Evolutionary conservation across 2,888 invertebrate species (phyloP), one percentile per base, ranked within the genome.

Genomic region (Osmoderma eremita): DNA sequence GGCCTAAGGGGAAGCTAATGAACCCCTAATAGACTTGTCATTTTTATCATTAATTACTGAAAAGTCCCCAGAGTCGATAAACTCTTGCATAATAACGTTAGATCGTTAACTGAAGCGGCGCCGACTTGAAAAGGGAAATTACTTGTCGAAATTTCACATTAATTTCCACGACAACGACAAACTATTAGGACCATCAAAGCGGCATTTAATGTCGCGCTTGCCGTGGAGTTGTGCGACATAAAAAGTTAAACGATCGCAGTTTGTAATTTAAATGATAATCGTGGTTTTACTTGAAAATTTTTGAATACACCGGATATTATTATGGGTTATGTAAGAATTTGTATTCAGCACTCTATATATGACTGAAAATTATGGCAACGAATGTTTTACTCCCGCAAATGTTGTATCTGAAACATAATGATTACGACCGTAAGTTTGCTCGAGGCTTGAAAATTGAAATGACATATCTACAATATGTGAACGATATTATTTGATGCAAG

Each of bases 11-110:
- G 30, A 24, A 65, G 65, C 45, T 54, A 65, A 65, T 65, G 54
- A 65, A 65, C 65, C 22, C 54, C 36, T 65, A 54, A 65, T 65
- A 65, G 65, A 54, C 65, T 65, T 65, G 65, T 65, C 65, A 65
- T 54, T 65, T 53, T 53, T 65, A 42, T 65, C 65, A 65, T 65
- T 65, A 65, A 65, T 54, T 65, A 65, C 36, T 36, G 65, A 65
- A 54, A 65, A 65, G 45, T 65, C 42, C 41, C 45, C 18, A 17
- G 17, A 65, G 65, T 53, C 65, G 45, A 65, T 65, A 65, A 65
- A 65, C 65, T 54, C 64, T 64, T 53, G 38, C 56, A 41, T 41
- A 41, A 39, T 39, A 41, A 56, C 41, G 41, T 56, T 56, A 56
- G 41, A 42, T 41, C 42, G 56, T 41, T 56, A 56, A 56, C 39